Evolutionary conservation across 1,140 invertebrate species (phyloP), one percentile per base, ranked within the genome.

Genomic region (Calliphora vicina): DNA sequence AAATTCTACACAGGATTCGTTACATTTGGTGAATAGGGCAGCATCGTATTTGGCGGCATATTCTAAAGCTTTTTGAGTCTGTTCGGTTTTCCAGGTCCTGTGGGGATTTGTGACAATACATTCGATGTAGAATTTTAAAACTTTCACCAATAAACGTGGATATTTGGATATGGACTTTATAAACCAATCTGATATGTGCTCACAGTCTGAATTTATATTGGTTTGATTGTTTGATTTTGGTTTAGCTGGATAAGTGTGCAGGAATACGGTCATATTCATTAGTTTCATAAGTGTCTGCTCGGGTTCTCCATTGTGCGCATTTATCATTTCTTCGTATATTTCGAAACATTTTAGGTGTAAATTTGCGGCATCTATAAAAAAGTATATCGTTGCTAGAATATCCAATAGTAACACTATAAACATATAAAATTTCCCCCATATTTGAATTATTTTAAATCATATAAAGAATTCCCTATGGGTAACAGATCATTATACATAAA

Each of bases 41-140:
- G 88, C 85, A 85, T 90, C 89, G 71, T 90, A 90, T 84, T 90
- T 89, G 43, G 89, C 89, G 5, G 88, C 89, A 85, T 88, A 89
- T 17, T 86, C 87, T 71, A 90, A 85, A 23, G 88, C 87, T 0
- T 89, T 85, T 82, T 87, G 87, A 15, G 85, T 86, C 71, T 90
- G 87, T 0, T 74, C 84, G 2, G 12, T 73, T 80, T 88, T 90
- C 89, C 89, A 90, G 85, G 85, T 84, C 17, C 84, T 86, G 0
- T 87, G 83, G 3, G 89, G 89, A 84, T 90, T 90, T 1, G 88
- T 86, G 0, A 90, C 82, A 15, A 89, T 85, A 42, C 86, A 88
- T 82, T 90, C 86, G 73, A 90, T 89, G 57, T 87, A 90, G 1
- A 84, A 86, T 8, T 85, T 85, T 27, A 90, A 80, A 1, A 90